Evolutionary conservation across 2,888 invertebrate species (phyloP).

Genomic region (Nipponacmea schrenckii): DNA sequence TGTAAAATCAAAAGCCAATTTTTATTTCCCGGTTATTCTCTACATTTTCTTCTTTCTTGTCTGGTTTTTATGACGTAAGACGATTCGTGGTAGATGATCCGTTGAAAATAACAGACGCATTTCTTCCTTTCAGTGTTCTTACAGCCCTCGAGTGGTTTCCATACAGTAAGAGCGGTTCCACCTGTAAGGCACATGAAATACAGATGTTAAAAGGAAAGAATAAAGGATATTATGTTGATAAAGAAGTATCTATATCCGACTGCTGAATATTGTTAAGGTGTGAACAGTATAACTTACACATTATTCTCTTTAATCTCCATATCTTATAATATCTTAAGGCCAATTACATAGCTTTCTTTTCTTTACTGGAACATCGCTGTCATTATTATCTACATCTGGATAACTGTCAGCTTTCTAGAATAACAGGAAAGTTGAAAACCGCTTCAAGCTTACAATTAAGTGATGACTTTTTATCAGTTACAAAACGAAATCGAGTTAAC

Average conservation of each 20-base stretch:
- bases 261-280: neutral
- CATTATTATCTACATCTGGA: neutral
- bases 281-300: neutral
- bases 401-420: neutral
- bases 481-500: too few species aligned
- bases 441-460: too few species aligned
- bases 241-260: neutral
- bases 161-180: neutral
- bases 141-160: constrained; percentile 7
- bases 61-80: constrained; percentile 4
- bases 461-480: too few species aligned
- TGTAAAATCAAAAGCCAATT: neutral
- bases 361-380: neutral
- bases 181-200: neutral
- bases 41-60: neutral
- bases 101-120: neutral
- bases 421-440: neutral
- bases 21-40: neutral
- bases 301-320: neutral
- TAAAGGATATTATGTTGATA: neutral
- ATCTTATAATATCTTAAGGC: neutral
- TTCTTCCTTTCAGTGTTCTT: neutral
- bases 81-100: neutral
- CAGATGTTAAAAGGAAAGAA: neutral
- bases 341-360: constrained; percentile 1